phyloP scores from a whole-genome alignment of 2,888 invertebrate genomes.

The Synergus gifuensis region DNA sequence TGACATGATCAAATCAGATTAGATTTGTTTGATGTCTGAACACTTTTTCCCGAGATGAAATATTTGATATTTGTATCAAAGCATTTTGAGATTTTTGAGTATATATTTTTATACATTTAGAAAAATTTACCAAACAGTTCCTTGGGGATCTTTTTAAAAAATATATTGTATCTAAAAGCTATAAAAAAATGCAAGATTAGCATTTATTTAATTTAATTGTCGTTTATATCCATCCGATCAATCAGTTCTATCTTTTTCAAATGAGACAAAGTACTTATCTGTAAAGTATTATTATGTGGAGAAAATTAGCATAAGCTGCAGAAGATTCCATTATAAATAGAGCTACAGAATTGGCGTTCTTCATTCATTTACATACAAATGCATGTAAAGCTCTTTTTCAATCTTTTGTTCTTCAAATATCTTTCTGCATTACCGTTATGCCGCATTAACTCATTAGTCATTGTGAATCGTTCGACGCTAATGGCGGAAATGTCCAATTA shows the following conservation, averaged over 20 bases:
- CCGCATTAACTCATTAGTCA: conserved; percentile 13
- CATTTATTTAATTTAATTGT: background rate
- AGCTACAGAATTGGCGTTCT: conserved; percentile 17
- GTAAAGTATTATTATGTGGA: background rate
- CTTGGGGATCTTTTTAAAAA: too few species aligned
- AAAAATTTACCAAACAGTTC: too few species aligned
- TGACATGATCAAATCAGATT: conserved; percentile 23
- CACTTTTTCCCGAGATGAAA: conserved; percentile 12
- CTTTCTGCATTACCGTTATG: background rate
- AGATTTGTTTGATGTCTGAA: conserved; percentile 6
- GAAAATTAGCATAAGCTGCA: conserved; percentile 22
- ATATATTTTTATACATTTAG: background rate
- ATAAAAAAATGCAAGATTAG: too few species aligned
- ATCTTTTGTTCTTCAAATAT: background rate
- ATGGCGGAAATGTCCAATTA: conserved; percentile 21
- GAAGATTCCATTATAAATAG: conserved; percentile 2
- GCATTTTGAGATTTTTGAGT: background rate
- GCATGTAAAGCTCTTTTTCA: conserved; percentile 16
- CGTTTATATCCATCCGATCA: background rate
- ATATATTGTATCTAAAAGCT: too few species aligned
- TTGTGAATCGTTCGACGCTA: conserved; percentile 11
- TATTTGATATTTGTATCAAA: background rate
- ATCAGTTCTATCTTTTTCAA: too few species aligned
- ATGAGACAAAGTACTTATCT: background rate
- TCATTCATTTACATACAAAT: conserved; percentile 27